phyloP scores from a whole-genome alignment of 2,888 invertebrate species.

The Hipparchia semele region DNA sequence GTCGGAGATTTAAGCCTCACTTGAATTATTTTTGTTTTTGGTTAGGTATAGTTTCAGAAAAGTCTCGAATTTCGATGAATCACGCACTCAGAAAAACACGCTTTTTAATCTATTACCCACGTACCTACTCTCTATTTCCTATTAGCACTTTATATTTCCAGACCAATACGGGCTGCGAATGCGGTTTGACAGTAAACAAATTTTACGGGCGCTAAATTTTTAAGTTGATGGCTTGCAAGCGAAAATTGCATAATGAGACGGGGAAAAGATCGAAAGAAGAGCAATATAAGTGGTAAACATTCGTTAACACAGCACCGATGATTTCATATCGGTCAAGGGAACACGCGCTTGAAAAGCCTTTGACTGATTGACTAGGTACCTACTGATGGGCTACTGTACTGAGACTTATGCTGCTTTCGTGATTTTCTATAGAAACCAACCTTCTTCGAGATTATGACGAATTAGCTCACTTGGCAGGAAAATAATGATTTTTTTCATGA shows the following conservation, averaged over 20 bases:
- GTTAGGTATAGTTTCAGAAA: too few species aligned
- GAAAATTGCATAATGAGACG: constrained; percentile 59
- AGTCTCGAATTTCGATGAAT: too few species aligned
- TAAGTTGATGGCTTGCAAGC: constrained; percentile 7
- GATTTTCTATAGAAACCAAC: background rate
- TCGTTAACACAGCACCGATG: constrained; percentile 61
- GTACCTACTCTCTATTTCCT: background rate
- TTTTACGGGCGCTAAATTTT: constrained; percentile 13
- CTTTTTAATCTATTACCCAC: background rate
- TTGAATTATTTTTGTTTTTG: too few species aligned
- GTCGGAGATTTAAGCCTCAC: too few species aligned
- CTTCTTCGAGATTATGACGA: background rate
- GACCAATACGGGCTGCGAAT: background rate
- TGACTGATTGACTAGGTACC: constrained; percentile 15
- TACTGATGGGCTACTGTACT: background rate
- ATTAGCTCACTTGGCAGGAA: background rate
- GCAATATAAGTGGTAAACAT: constrained; percentile 66
- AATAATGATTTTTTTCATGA: too few species aligned
- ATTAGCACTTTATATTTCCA: background rate
- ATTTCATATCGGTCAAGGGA: constrained; percentile 78
- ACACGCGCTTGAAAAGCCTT: constrained; percentile 58
- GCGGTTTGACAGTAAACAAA: constrained; percentile 15
- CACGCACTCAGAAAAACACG: too few species aligned
- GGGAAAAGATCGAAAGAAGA: constrained; percentile 63
- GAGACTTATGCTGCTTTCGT: background rate